These are phyloP conservation scores for Phataginus tetradactyla DNA, from an alignment of 2,797 vertebrate species.

Conservation along the genomic window DNA sequence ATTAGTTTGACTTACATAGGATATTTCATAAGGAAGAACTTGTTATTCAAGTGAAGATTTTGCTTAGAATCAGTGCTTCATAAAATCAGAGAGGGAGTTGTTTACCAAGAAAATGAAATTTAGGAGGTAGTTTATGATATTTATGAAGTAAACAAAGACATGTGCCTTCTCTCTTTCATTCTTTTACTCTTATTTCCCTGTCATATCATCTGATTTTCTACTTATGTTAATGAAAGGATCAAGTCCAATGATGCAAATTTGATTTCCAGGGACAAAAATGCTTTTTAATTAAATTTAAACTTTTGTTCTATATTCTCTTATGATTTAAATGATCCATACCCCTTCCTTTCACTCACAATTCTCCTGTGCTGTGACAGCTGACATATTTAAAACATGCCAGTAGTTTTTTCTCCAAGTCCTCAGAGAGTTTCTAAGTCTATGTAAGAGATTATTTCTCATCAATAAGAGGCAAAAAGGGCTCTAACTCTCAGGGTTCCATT, in stretches of 20 bases:
- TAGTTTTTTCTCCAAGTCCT: not conserved
- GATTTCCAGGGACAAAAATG: not conserved
- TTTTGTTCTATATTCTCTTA: conserved; percentile 3
- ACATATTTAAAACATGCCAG: not conserved
- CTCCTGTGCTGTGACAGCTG: not conserved
- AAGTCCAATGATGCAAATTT: not conserved
- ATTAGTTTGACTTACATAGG: conserved; percentile 49
- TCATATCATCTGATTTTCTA: not conserved
- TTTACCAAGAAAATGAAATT: conserved; percentile 41
- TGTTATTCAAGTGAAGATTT: conserved; percentile 43
- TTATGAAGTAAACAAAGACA: conserved; percentile 10
- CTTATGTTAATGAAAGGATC: not conserved
- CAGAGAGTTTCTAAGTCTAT: not conserved
- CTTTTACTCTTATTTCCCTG: not conserved
- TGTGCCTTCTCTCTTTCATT: not conserved
- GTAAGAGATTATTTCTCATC: not conserved
- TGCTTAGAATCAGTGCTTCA: conserved; percentile 13
- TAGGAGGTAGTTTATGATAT: not conserved
- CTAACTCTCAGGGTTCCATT: not conserved
- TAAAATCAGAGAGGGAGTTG: not conserved
- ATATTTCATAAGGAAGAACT: conserved; percentile 33
- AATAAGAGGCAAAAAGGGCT: not conserved
- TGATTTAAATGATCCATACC: not conserved
- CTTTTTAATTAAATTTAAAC: conserved; percentile 39
- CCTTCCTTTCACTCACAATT: not conserved